Base-by-base conservation (phyloP, 1,140 invertebrate genomes). In the Tribolium madens region DNA sequence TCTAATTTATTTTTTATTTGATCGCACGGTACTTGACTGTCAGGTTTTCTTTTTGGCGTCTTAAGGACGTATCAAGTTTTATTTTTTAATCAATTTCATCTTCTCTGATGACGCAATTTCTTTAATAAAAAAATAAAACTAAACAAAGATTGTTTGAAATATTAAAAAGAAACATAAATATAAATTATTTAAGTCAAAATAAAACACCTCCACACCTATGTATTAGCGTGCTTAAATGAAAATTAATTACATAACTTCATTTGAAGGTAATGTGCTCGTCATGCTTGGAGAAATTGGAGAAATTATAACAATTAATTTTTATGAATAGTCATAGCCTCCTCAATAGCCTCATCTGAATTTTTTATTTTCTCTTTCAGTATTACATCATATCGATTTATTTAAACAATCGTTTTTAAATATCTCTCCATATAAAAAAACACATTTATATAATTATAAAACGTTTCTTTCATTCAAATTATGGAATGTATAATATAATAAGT, bases 211-310 rank as follows among this genome's bases (percentile, higher is more conserved):
- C 3, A 0, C 36, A n/a, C 36, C 9, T 42, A 42, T 42, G 36
- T 7, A 42, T 42, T 3, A 9, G 9, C 0, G 6, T 26, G 21
- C 6, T 26, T 26, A 26, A 42, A 42, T 42, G 2, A 36, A 9
- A 36, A 42, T 4, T n/a, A 42, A 42, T 42, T 42, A 42, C 36
- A 42, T 42, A 42, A 42, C 36, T 10, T 7, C 36, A 42, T 9
- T 42, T 42, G 21, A 26, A 26, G 21, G 21, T 26, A 26, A 42
- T 42, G 7, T 42, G 50, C 12, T 3, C 7, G 50, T 18, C 21
- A 17, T 53, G 15, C 50, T 53, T 26, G 50, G 50, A 53, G 50
- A 53, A 53, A 53, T 53, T 53, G 50, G 15, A 18, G 50, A 18
- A 18, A 26, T 12, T 53, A 42, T 42, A 2, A 26, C n/a, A 10